Evolutionary conservation across 2,113 vertebrate genomes (phyloP).

Genomic region (Acanthisitta chloris): DNA sequence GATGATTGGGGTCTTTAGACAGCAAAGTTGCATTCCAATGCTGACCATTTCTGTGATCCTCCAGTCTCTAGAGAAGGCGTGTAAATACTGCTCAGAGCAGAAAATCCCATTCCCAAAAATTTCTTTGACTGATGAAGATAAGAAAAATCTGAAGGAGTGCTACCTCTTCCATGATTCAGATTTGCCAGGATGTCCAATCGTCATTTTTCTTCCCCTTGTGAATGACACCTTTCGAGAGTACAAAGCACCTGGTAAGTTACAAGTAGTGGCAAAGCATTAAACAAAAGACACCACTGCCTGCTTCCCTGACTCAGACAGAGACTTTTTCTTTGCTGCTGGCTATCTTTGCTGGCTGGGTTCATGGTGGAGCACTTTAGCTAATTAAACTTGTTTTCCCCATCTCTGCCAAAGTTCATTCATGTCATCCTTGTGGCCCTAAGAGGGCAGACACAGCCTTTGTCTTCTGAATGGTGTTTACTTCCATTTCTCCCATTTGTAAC

Average conservation of each 20-base stretch:
- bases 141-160: constrained; percentile 75
- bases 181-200: constrained; percentile 42
- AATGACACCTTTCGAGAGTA: constrained; percentile 76
- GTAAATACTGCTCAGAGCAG: constrained; percentile 72
- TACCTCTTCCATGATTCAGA: constrained; percentile 71
- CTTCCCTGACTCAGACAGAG: neutral
- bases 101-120: constrained; percentile 77
- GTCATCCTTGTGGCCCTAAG: neutral
- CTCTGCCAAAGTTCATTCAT: neutral
- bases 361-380: neutral
- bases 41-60: neutral
- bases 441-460: neutral
- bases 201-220: constrained; percentile 81
- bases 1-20: neutral
- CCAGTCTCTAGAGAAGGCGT: constrained; percentile 72
- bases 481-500: neutral
- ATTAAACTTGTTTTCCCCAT: neutral
- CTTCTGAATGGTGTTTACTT: neutral
- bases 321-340: neutral
- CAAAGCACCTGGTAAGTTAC: constrained; percentile 76
- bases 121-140: constrained; percentile 63
- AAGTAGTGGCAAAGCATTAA: neutral
- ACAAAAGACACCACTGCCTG: neutral
- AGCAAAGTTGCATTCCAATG: neutral
- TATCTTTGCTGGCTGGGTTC: neutral